Evolutionary conservation across 2,113 vertebrate genomes (phyloP).

Genomic region (Pangasianodon gigas): DNA sequence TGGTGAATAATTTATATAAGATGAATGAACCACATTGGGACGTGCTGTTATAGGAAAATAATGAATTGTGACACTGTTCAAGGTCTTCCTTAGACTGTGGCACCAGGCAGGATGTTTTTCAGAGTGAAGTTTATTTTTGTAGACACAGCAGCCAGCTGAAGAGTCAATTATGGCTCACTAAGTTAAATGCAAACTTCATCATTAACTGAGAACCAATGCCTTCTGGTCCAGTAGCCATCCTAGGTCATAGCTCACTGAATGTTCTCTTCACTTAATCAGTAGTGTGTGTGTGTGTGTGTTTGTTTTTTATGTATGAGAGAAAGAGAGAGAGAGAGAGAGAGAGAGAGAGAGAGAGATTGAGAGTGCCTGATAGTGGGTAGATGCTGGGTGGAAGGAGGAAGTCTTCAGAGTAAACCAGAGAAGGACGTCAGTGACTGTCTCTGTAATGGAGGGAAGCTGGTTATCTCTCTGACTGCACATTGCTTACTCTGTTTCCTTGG

Average conservation of each 20-base stretch:
- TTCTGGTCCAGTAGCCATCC: neutral
- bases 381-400: neutral
- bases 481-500: neutral
- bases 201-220: too few species aligned
- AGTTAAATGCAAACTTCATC: too few species aligned
- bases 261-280: neutral
- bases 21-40: too few species aligned
- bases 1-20: too few species aligned
- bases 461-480: neutral
- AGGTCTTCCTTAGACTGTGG: neutral
- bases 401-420: neutral
- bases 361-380: neutral
- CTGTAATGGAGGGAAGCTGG: neutral
- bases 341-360: neutral
- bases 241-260: neutral
- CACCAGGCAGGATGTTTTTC: neutral
- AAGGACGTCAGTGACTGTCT: neutral
- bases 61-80: neutral
- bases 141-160: neutral
- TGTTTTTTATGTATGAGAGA: neutral
- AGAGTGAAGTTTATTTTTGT: neutral
- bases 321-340: neutral
- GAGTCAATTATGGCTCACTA: too few species aligned
- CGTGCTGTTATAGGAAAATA: too few species aligned
- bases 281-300: neutral